phyloP scores from a whole-genome alignment of 2,113 vertebrate species.

The Vulpes vulpes region DNA sequence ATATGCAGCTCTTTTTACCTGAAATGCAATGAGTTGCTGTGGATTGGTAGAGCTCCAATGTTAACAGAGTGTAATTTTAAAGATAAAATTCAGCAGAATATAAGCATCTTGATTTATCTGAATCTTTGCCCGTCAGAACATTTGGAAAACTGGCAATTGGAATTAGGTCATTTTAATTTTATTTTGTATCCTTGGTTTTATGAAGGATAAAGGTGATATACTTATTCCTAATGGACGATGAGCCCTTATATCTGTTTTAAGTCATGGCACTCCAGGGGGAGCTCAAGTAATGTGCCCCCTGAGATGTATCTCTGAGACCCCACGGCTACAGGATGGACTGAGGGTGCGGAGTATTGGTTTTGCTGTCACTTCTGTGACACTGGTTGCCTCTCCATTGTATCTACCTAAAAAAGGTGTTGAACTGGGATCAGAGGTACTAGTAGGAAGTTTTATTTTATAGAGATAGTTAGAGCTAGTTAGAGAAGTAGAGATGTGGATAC shows the following conservation, averaged over 20 bases:
- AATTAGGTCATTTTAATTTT: not conserved
- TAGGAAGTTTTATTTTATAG: not conserved
- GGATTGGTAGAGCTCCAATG: not conserved
- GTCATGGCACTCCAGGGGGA: fast-evolving
- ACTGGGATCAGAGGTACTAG: not conserved
- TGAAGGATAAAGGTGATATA: not conserved
- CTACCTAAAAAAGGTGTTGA: not conserved
- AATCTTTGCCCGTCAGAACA: not conserved
- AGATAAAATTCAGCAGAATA: not conserved
- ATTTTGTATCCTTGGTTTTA: not conserved
- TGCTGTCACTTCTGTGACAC: not conserved
- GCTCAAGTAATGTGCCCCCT: not conserved
- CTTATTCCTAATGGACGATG: not conserved
- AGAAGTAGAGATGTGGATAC: not conserved
- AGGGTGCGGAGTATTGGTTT: not conserved
- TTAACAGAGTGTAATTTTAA: not conserved
- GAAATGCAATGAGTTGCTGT: not conserved
- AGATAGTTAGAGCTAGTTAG: not conserved
- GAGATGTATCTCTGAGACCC: not conserved
- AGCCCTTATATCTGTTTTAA: not conserved
- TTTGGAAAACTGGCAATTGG: not conserved
- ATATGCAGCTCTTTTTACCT: not conserved
- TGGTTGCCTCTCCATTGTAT: fast-evolving
- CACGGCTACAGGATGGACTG: not conserved
- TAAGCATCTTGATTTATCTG: not conserved